Conservation (phyloP, 2,888 invertebrate genomes). For the Danaus chrysippus region DNA sequence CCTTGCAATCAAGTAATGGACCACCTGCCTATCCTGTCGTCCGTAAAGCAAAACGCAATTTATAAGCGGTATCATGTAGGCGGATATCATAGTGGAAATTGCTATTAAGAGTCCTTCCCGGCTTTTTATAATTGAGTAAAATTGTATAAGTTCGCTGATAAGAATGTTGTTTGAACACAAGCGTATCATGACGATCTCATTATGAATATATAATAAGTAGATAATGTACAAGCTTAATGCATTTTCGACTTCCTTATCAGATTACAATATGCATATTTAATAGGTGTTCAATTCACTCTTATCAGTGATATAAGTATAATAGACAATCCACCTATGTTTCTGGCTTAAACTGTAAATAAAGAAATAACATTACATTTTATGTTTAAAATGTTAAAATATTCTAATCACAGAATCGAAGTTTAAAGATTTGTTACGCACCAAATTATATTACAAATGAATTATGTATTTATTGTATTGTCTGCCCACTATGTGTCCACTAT, state of each 20-base stretch:
- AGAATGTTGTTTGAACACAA: too few relatives aligned
- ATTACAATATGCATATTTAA: too few relatives aligned
- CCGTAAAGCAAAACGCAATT: conserved; percentile 69
- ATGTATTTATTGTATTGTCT: conserved; percentile 23
- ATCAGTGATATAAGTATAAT: too few relatives aligned
- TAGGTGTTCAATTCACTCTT: too few relatives aligned
- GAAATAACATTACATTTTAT: neutral
- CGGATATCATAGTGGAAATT: conserved; percentile 28
- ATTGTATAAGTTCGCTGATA: conserved; percentile 14
- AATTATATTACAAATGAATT: conserved; percentile 16
- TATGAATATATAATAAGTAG: too few relatives aligned
- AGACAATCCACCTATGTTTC: too few relatives aligned
- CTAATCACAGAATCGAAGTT: neutral
- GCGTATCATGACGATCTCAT: too few relatives aligned
- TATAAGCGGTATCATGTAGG: conserved; percentile 49
- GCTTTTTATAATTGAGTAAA: conserved; percentile 24
- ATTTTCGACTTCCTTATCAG: too few relatives aligned
- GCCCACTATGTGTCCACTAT: conserved; percentile 24
- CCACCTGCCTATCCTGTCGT: conserved; percentile 63
- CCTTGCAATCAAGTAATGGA: conserved; percentile 33
- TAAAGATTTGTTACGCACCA: neutral
- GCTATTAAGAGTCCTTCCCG: conserved; percentile 14
- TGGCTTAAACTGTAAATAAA: too few relatives aligned
- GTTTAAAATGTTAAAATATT: neutral
- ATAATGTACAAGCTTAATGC: too few relatives aligned